A percentile compares a stretch with the other conserved stretches of the same genome.
Conservation (phyloP, 2,888 invertebrate species). For the Venusia cambrica region DNA sequence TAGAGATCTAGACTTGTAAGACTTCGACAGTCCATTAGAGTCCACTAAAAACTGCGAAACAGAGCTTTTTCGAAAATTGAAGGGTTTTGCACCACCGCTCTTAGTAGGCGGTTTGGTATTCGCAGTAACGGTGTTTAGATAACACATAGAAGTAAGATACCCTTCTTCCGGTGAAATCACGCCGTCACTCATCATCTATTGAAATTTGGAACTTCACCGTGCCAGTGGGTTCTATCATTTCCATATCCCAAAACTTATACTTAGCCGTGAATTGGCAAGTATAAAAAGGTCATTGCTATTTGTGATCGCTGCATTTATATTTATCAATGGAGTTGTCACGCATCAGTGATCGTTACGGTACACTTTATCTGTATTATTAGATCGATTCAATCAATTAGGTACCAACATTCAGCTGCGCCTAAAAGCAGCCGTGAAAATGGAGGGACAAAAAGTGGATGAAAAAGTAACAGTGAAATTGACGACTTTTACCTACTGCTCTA, state of each 20-base stretch:
- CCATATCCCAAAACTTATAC: constrained; percentile 35
- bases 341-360: constrained; percentile 55
- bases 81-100: no score
- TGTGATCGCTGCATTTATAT: constrained; percentile 49
- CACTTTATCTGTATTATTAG: constrained; percentile 39
- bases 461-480: no score
- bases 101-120: no score
- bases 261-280: constrained; percentile 38
- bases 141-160: no score
- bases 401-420: constrained; percentile 31
- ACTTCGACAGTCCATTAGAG: no score
- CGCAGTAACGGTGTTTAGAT: no score
- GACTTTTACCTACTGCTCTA: no score
- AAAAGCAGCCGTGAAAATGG: constrained; percentile 39
- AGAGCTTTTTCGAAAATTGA: no score
- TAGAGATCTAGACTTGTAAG: no score
- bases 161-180: no score
- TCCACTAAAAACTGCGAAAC: no score
- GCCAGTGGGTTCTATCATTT: constrained; percentile 7
- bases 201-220: constrained; percentile 3
- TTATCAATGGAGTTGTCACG: constrained; percentile 71
- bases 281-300: constrained; percentile 58
- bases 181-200: constrained; percentile 4
- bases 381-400: constrained; percentile 22
- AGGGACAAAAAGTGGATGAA: no score